Evolutionary conservation across 2,888 invertebrate genomes (phyloP).

Genomic region (Drosophila melanosoma): DNA sequence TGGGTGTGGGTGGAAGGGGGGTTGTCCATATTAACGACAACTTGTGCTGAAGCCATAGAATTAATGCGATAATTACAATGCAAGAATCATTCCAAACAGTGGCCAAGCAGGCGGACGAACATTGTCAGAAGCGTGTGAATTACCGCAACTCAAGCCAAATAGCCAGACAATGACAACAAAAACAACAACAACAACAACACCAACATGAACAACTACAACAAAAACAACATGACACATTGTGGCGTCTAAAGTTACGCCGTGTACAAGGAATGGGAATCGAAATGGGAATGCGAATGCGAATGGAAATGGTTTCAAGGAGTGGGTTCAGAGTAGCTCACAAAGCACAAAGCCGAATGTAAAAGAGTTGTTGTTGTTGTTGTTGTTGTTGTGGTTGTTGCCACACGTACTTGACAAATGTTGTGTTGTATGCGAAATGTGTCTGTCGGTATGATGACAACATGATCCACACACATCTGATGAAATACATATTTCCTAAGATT

Average conservation of each 20-base stretch:
- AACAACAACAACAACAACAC: constrained; percentile 9
- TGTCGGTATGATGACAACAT: constrained; percentile 18
- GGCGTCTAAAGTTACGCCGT: constrained; percentile 49
- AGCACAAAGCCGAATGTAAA: constrained; percentile 1
- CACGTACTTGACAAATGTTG: constrained; percentile 48
- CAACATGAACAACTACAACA: constrained; percentile 3
- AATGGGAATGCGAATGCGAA: constrained; percentile 17
- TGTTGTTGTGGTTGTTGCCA: constrained; percentile 16
- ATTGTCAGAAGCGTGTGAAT: constrained; percentile 59
- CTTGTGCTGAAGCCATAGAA: constrained; percentile 73
- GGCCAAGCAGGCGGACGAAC: constrained; percentile 23
- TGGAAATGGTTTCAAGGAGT: constrained; percentile 20
- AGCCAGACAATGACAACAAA: constrained; percentile 16
- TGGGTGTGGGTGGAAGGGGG: neutral
- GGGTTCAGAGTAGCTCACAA: constrained; percentile 1
- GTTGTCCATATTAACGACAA: constrained; percentile 4
- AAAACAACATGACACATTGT: constrained; percentile 37
- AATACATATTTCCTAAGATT: neutral
- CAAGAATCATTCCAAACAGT: constrained; percentile 63
- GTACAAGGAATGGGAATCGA: constrained; percentile 9
- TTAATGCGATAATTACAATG: constrained; percentile 78
- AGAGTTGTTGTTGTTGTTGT: constrained; percentile 6
- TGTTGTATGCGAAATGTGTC: constrained; percentile 23
- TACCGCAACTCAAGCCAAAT: constrained; percentile 46
- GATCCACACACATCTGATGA: constrained; percentile 9